Percentiles rank a stretch among this genome's conserved stretches.
phyloP scores from a whole-genome alignment of 2,797 vertebrate species.

The Steatocranus sp. region DNA sequence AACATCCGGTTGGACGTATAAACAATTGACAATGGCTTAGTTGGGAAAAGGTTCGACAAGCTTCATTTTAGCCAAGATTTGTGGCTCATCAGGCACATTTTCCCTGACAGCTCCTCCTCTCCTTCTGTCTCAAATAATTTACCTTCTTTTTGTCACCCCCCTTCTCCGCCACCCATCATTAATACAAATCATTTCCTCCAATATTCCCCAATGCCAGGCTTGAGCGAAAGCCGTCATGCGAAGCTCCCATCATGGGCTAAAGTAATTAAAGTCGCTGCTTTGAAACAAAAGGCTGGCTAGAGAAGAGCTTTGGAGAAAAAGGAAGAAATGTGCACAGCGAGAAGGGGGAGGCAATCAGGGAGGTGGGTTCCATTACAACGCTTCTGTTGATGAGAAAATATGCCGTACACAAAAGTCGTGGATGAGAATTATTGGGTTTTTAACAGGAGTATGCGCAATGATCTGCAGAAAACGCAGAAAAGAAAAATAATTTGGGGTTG shows the following conservation, averaged over 20 bases:
- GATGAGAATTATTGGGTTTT: constrained; percentile 36
- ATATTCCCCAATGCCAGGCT: constrained; percentile 44
- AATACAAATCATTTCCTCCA: constrained; percentile 69
- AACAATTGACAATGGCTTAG: constrained; percentile 34
- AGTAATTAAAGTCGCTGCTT: constrained; percentile 65
- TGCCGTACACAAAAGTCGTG: constrained; percentile 37
- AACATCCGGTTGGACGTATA: constrained; percentile 11
- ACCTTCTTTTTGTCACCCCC: constrained; percentile 46
- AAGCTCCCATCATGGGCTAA: constrained; percentile 42
- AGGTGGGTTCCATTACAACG: constrained; percentile 59
- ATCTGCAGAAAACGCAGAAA: not conserved
- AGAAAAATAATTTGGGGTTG: not conserved
- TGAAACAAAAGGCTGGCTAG: constrained; percentile 66
- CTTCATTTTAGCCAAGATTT: constrained; percentile 53
- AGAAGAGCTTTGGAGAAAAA: constrained; percentile 45
- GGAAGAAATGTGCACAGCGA: constrained; percentile 43
- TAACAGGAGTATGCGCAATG: constrained; percentile 23
- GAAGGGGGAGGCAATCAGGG: constrained; percentile 49
- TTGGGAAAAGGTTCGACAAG: constrained; percentile 39
- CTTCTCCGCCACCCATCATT: constrained; percentile 59
- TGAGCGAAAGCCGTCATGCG: constrained; percentile 58
- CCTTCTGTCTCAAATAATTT: constrained; percentile 62
- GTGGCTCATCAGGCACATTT: constrained; percentile 48
- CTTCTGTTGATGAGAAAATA: constrained; percentile 60
- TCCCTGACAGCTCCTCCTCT: constrained; percentile 49